Conservation (phyloP, 2,797 vertebrate species). For the Poliocrania exsul region DNA sequence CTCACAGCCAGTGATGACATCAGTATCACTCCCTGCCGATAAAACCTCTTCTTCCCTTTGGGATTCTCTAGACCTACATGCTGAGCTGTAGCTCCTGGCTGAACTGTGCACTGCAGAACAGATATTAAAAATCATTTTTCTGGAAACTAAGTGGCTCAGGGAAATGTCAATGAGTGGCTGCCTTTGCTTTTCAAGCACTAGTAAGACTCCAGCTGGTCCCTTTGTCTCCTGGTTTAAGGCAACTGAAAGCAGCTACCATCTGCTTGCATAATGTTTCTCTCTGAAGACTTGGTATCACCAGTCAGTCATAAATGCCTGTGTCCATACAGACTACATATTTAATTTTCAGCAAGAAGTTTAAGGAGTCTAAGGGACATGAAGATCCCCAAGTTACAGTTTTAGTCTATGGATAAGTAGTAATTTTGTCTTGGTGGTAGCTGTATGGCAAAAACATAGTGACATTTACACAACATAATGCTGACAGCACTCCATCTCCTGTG, state of each 20-base stretch:
- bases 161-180: background rate
- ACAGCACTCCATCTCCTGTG: background rate
- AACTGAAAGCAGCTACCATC: conserved; percentile 29
- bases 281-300: background rate
- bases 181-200: background rate
- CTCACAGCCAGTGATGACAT: background rate
- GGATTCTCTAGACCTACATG: too few species aligned
- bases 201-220: background rate
- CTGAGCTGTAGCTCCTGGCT: background rate
- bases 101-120: background rate
- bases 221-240: background rate
- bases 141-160: background rate
- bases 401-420: background rate
- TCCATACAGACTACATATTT: background rate
- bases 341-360: background rate
- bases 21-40: background rate
- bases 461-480: background rate
- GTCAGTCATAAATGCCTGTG: background rate
- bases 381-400: background rate
- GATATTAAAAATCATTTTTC: background rate
- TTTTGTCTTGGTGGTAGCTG: background rate
- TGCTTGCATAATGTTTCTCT: background rate
- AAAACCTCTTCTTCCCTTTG: background rate
- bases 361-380: background rate
- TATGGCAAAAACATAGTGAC: background rate